Percentiles rank a stretch among this genome's conserved stretches.
Conservation (phyloP, 2,113 vertebrate species). For the Caracal caracal region DNA sequence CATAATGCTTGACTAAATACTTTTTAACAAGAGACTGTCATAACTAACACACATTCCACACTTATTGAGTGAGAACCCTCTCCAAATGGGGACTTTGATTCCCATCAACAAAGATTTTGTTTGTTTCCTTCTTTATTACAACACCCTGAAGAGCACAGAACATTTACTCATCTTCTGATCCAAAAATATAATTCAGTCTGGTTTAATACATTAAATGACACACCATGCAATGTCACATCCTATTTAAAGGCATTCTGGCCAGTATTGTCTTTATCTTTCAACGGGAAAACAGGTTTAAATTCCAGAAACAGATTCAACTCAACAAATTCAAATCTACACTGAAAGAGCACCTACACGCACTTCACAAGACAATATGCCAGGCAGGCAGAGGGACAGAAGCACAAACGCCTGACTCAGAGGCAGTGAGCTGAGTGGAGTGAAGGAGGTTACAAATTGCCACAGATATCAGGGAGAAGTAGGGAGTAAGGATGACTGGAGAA, state of each 20-base stretch:
- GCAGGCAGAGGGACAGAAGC: background rate
- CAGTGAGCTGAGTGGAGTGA: background rate
- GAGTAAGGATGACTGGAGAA: constrained; percentile 18
- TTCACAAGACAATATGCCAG: background rate
- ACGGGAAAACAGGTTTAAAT: constrained; percentile 21
- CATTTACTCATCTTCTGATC: background rate
- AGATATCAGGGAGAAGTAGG: background rate
- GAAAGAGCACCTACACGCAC: background rate
- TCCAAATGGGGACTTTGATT: background rate
- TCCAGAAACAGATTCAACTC: constrained; percentile 18
- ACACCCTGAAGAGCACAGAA: background rate
- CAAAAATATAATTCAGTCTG: background rate
- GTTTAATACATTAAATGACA: constrained; percentile 20
- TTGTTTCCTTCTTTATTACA: constrained; percentile 8
- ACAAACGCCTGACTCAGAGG: background rate
- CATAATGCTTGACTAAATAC: background rate
- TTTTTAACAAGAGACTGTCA: background rate
- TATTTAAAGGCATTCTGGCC: constrained; percentile 4
- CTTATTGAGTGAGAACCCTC: background rate
- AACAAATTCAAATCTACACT: constrained; percentile 16
- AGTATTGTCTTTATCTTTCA: background rate
- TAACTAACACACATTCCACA: background rate
- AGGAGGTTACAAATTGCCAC: background rate
- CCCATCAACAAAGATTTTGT: background rate
- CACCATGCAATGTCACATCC: background rate